Evolutionary conservation across 2,888 invertebrate genomes (phyloP).

Genomic region (Pollenia labialis): DNA sequence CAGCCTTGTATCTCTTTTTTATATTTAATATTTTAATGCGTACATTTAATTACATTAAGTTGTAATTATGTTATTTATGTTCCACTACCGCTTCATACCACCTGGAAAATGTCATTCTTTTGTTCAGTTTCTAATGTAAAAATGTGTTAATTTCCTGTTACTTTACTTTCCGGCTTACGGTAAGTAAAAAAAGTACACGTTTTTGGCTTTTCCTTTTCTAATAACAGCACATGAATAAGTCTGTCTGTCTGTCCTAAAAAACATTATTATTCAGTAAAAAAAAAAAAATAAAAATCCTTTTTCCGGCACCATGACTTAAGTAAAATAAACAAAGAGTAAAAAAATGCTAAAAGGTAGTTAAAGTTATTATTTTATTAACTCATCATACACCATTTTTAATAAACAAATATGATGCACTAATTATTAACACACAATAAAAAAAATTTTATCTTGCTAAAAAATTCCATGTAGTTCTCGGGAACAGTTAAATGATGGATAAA

Average conservation of each 20-base stretch:
- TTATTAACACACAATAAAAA: not conserved
- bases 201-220: not conserved
- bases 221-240: not conserved
- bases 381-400: not conserved
- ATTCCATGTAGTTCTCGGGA: too few species aligned
- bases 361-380: conserved; percentile 40
- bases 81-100: conserved; percentile 2
- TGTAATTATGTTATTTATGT: conserved; percentile 38
- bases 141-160: not conserved
- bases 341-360: not conserved
- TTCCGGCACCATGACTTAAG: not conserved
- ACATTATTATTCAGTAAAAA: not conserved
- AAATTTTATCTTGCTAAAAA: too few species aligned
- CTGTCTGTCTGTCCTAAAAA: not conserved
- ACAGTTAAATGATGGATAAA: too few species aligned
- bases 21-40: conserved; percentile 31
- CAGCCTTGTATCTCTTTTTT: not conserved
- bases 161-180: not conserved
- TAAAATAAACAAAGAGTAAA: not conserved
- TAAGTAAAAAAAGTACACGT: not conserved
- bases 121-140: not conserved
- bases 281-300: not conserved
- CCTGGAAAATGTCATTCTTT: conserved; percentile 2
- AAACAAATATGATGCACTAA: not conserved
- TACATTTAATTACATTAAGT: conserved; percentile 56